These are phyloP conservation scores for Meiosimyza decipiens DNA, from an alignment of 2,888 invertebrate species.

Conservation along the genomic window DNA sequence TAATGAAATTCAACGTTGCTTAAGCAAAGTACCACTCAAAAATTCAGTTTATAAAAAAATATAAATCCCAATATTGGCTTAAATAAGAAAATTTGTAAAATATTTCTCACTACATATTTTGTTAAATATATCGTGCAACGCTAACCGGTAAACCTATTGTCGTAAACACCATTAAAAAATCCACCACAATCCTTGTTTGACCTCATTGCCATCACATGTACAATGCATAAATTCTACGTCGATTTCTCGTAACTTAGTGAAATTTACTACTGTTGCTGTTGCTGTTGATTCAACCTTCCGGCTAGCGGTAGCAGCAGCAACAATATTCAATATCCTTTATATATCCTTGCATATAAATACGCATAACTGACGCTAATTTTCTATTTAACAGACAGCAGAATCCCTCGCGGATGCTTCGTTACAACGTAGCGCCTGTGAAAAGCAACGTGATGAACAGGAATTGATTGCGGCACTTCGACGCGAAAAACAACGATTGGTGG, in stretches of 20 bases:
- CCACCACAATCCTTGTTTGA: background rate
- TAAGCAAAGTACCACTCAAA: no score
- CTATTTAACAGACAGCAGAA: slow-evolving; percentile 70
- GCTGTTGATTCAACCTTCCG: background rate
- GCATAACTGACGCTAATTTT: slow-evolving; percentile 43
- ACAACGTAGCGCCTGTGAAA: slow-evolving; percentile 82
- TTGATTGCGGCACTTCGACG: slow-evolving; percentile 78
- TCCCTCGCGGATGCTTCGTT: slow-evolving; percentile 80
- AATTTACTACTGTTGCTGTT: background rate
- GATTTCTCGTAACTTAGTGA: background rate
- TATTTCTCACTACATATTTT: no score
- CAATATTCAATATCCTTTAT: background rate
- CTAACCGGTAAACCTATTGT: no score
- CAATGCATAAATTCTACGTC: slow-evolving; percentile 11
- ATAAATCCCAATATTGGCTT: no score
- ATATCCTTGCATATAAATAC: slow-evolving; percentile 13
- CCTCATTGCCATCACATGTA: background rate
- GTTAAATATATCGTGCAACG: no score
- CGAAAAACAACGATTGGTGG: slow-evolving; percentile 70
- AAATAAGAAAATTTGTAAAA: no score
- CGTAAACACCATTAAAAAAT: no score
- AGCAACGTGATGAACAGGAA: slow-evolving; percentile 86
- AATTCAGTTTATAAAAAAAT: no score
- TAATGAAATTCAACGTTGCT: no score
- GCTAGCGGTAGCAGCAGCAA: background rate